These are phyloP conservation scores for Lordiphosa collinella DNA, from an alignment of 1,140 invertebrate genomes.

Conservation along the genomic window DNA sequence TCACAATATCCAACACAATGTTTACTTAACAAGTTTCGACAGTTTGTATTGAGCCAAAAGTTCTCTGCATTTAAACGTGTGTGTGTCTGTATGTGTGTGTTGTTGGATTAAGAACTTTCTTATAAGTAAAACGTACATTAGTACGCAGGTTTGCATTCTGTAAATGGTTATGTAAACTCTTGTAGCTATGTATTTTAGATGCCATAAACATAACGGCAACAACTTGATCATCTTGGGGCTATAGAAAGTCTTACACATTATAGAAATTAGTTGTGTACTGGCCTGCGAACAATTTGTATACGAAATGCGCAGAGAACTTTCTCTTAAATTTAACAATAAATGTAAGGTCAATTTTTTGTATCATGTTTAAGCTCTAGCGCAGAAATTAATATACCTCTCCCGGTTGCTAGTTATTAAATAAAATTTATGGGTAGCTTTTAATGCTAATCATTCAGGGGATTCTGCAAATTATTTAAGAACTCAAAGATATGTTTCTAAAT, in stretches of 20 bases:
- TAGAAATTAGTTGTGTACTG: conserved; percentile 15
- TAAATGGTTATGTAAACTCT: conserved; percentile 57
- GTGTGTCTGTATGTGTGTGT: conserved; percentile 31
- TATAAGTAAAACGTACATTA: conserved; percentile 51
- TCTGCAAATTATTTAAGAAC: too few species aligned
- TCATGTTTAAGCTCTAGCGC: too few species aligned
- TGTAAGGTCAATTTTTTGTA: too few species aligned
- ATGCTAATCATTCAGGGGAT: too few species aligned
- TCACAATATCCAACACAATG: conserved; percentile 67
- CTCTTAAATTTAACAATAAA: conserved; percentile 27
- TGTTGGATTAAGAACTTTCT: conserved; percentile 57
- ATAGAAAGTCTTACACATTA: conserved; percentile 55
- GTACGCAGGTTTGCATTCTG: conserved; percentile 46
- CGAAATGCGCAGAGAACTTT: too few species aligned
- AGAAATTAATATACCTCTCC: conserved; percentile 20
- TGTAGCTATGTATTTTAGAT: conserved; percentile 48
- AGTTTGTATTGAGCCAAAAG: conserved; percentile 30
- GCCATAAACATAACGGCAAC: conserved; percentile 46
- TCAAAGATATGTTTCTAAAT: too few species aligned
- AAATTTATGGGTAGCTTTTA: not conserved
- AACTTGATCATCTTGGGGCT: conserved; percentile 28
- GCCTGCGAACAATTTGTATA: too few species aligned
- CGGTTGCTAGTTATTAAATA: conserved; percentile 11
- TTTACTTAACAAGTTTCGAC: conserved; percentile 21
- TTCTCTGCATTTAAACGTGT: conserved; percentile 14